phyloP scores from a whole-genome alignment of 1,140 invertebrate genomes.

The Trichonephila clavata region DNA sequence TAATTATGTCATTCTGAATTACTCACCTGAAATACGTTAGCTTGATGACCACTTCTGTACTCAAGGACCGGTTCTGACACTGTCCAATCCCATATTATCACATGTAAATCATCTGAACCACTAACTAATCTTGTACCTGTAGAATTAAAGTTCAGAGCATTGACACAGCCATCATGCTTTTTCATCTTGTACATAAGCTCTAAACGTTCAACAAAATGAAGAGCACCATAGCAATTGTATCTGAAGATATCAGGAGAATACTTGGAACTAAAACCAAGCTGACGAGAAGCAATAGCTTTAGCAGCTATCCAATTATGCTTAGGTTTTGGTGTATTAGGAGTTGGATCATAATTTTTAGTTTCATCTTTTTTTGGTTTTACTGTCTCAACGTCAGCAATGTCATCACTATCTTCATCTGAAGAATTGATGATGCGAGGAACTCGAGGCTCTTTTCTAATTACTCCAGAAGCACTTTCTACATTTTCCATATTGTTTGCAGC shows the following conservation, averaged over 20 bases:
- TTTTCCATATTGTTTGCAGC: background rate
- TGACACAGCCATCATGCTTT: constrained; percentile 93
- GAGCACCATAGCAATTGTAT: constrained; percentile 89
- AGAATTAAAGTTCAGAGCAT: constrained; percentile 94
- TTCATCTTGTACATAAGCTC: constrained; percentile 89
- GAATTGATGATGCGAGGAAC: background rate
- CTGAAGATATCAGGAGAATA: constrained; percentile 85
- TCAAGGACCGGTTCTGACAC: constrained; percentile 84
- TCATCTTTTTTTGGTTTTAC: background rate
- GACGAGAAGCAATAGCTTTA: constrained; percentile 83
- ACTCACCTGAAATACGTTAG: constrained; percentile 94
- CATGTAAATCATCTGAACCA: constrained; percentile 93
- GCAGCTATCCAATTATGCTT: constrained; percentile 86
- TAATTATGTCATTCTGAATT: background rate
- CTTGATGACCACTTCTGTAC: constrained; percentile 89
- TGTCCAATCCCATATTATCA: constrained; percentile 96
- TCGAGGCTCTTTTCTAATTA: background rate
- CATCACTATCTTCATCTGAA: constrained; percentile 74
- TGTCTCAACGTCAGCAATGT: constrained; percentile 73
- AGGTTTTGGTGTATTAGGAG: constrained; percentile 84
- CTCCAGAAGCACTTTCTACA: background rate
- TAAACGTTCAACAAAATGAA: constrained; percentile 90
- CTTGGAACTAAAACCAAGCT: constrained; percentile 83
- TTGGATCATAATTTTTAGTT: constrained; percentile 80
- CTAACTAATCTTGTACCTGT: constrained; percentile 89